These are phyloP conservation scores for Tupaia tana DNA, from an alignment of 2,113 vertebrate genomes.

Conservation along the genomic window DNA sequence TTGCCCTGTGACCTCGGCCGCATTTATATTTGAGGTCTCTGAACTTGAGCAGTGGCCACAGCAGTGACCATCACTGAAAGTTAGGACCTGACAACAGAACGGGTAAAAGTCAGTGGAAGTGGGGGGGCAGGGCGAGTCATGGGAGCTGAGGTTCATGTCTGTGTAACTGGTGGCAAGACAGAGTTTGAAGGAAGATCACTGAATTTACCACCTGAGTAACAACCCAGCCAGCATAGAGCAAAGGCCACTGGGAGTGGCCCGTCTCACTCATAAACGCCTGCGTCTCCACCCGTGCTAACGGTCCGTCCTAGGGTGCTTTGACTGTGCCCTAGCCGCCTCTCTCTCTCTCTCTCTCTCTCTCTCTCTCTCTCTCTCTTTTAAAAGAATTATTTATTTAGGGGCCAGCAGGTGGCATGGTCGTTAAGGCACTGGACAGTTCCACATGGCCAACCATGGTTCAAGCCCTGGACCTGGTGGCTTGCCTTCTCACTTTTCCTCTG, in stretches of 20 bases:
- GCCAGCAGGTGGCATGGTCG: too few species aligned
- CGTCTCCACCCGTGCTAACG: too few species aligned
- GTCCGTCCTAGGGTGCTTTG: not conserved
- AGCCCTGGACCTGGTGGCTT: too few species aligned
- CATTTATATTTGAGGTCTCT: not conserved
- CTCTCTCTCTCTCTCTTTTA: too few species aligned
- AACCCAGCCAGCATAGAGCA: not conserved
- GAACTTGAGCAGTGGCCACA: not conserved
- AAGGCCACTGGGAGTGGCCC: not conserved
- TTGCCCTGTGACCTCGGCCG: not conserved
- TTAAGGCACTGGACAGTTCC: too few species aligned
- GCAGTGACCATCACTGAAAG: not conserved
- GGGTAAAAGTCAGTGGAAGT: too few species aligned
- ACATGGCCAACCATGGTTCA: too few species aligned
- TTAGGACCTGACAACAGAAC: not conserved
- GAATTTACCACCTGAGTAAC: not conserved
- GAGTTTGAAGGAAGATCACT: not conserved
- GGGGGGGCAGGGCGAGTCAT: rapidly evolving
- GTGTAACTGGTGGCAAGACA: not conserved
- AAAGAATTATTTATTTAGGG: too few species aligned
- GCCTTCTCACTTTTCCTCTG: too few species aligned
- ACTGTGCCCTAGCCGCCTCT: not conserved
- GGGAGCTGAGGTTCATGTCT: not conserved
- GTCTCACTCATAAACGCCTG: not conserved
- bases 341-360: too few species aligned